Percentiles rank a stretch among this genome's conserved stretches.
These are phyloP conservation scores for Cichladusa arquata DNA, from an alignment of 2,113 vertebrate species.

Conservation along the genomic window DNA sequence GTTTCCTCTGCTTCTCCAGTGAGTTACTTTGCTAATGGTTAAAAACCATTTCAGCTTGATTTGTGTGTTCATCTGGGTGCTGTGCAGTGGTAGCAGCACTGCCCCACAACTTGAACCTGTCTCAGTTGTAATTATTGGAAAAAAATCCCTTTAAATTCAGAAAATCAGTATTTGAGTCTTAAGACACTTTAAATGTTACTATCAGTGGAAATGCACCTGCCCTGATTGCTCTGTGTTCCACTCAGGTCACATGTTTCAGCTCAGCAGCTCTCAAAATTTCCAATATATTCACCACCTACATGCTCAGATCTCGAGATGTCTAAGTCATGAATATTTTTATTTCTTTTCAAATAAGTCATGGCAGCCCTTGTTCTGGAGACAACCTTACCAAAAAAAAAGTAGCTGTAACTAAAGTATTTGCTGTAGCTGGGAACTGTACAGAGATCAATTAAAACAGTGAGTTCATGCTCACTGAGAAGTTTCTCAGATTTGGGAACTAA, in stretches of 20 bases:
- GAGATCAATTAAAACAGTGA: background rate
- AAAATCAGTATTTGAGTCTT: background rate
- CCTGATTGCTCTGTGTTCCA: background rate
- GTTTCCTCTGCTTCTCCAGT: background rate
- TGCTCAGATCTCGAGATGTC: background rate
- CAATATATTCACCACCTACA: constrained; percentile 1
- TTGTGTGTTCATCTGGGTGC: background rate
- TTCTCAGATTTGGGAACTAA: background rate
- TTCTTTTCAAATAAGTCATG: background rate
- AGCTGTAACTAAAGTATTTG: background rate
- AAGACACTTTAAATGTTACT: background rate
- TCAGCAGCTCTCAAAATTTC: constrained; percentile 10
- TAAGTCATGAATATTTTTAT: background rate
- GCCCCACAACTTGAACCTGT: background rate
- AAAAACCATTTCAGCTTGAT: background rate
- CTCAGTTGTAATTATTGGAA: background rate
- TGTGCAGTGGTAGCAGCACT: background rate
- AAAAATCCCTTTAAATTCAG: background rate
- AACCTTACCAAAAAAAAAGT: background rate
- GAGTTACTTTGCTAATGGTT: background rate
- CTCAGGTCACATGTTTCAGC: constrained; percentile 24
- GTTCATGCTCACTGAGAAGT: background rate
- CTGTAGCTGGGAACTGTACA: background rate
- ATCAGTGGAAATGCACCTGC: background rate
- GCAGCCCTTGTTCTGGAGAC: background rate